Evolutionary conservation across 1,140 invertebrate genomes (phyloP), one percentile per base, ranked within the genome.

Genomic region (Brachionus sp.): DNA sequence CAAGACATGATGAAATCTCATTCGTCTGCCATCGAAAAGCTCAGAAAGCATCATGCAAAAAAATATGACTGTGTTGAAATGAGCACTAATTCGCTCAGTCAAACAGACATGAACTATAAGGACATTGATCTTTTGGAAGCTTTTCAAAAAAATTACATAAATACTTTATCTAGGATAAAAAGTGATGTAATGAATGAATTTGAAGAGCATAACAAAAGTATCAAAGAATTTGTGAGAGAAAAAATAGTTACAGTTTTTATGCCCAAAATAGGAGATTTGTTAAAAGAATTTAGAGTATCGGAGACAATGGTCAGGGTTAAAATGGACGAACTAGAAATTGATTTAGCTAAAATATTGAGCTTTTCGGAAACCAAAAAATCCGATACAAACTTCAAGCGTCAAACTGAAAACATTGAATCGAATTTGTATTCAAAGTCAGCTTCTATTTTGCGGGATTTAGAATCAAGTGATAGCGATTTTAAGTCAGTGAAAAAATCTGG

Each of bases 1-100:
- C 37, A 75, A 29, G 70, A 75, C 25, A 75, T 75, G 70, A 75
- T 75, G 70, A 75, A 75, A 75, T 75, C 70, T 3, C 70, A 75
- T 46, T 19, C 39, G 16, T 4, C 10, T 12, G 70, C 70, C 12
- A 35, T 75, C 12, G 70, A 75, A 2, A 46, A 46, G 13, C 70
- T 75, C 0, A 75, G 44, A 75, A 44, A 46, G n/a, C 39, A 75
- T 19, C 39, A 75, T 75, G 19, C 13, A 39, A 44, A 75, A 46
- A 16, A 46, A 68, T 57, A 57, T 25, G 13, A 19, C 2, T 1
- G 37, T 12, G 12, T 9, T 7, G 39, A 62, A 3, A 23, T 37
- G 35, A 42, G 46, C 25, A 37, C 6, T 44, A 42, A 25, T 37
- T 19, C 19, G 5, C 10, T 12, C 13, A 33, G 46, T 29, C 77